Percentiles rank a stretch among this genome's conserved stretches.
Evolutionary conservation across 2,797 vertebrate species (phyloP).

Genomic region (Selene dorsalis): DNA sequence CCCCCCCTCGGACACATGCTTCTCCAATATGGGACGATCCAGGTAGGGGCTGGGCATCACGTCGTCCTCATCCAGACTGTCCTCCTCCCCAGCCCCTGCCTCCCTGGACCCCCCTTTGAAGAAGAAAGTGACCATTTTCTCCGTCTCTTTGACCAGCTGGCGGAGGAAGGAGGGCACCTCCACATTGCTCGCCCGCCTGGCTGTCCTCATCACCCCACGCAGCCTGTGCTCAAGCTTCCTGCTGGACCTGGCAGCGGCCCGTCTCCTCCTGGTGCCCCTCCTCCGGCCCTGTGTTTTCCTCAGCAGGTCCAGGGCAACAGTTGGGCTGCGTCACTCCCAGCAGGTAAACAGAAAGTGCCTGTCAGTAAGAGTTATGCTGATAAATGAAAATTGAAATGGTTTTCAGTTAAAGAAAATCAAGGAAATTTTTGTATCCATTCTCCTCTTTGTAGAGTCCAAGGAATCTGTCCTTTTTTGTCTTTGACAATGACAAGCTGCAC

Average conservation of each 20-base stretch:
- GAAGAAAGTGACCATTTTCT: conserved; percentile 86
- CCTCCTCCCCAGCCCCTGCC: conserved; percentile 46
- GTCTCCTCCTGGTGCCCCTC: conserved; percentile 66
- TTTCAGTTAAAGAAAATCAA: conserved; percentile 24
- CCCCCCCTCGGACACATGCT: conserved; percentile 79
- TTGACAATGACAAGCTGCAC: neutral
- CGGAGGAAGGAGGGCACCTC: conserved; percentile 86
- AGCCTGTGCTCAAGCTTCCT: conserved; percentile 74
- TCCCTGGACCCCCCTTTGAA: conserved; percentile 79
- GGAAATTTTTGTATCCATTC: conserved; percentile 22
- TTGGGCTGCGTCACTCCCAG: conserved; percentile 26
- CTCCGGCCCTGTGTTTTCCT: conserved; percentile 74
- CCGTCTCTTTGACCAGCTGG: conserved; percentile 84
- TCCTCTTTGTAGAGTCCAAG: neutral
- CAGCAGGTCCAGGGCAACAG: conserved; percentile 80
- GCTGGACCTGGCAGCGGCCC: conserved; percentile 61
- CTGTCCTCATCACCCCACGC: conserved; percentile 78
- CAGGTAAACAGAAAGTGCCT: conserved; percentile 39
- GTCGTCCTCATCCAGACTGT: conserved; percentile 64
- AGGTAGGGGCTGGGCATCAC: conserved; percentile 77
- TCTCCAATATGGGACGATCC: conserved; percentile 81
- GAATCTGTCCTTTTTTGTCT: conserved; percentile 9
- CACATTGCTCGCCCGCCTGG: conserved; percentile 80
- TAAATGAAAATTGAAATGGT: conserved; percentile 4
- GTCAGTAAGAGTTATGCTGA: neutral